Base-by-base conservation (phyloP, 2,888 invertebrate species). In the Papilio gigon region DNA sequence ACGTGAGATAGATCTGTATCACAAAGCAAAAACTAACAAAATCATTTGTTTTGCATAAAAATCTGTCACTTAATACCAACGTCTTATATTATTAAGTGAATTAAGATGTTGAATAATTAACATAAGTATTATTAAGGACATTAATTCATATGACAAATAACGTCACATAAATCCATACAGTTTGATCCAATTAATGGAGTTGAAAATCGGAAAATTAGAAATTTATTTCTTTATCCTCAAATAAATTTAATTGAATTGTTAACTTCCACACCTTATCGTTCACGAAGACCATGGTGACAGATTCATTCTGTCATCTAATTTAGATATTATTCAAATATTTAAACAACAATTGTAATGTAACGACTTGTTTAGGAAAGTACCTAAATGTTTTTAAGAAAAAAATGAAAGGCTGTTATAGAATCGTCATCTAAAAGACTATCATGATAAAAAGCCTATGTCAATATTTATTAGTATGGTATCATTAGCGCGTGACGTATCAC, bases 401-500 rank as follows among this genome's bases (percentile, higher is more conserved):
- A n/a, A n/a, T n/a, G n/a, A n/a, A n/a, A n/a, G n/a, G n/a, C 33
- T 6, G 33, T 6, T 33, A 33, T 22, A 20, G 14, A 5, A 14
- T 1, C 20, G 20, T 40, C 40, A 1, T 40, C 4, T n/a, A 40
- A 4, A 44, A 44, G 2, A 1, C 20, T 20, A 20, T 33, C 8
- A 33, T n/a, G n/a, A n/a, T n/a, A 27, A 27, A 8, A 27, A 27
- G 14, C 25, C 14, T 12, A 53, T 53, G 25, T 27, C n/a, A 53
- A 53, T 17, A 9, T 1, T 0, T 56, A 30, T 56, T 56, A 8
- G 27, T 12, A 50, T 68, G 68, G 68, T 64, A 50, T 64, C 59
- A 35, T 14, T 58, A 68, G 47, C 47, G n/a, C 20, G 30, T 63
- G 67, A 68, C 62, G 67, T 63, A 62, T 17, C 12, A 50, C 64